phyloP scores from a whole-genome alignment of 2,888 invertebrate species.

The Athalia circularis region DNA sequence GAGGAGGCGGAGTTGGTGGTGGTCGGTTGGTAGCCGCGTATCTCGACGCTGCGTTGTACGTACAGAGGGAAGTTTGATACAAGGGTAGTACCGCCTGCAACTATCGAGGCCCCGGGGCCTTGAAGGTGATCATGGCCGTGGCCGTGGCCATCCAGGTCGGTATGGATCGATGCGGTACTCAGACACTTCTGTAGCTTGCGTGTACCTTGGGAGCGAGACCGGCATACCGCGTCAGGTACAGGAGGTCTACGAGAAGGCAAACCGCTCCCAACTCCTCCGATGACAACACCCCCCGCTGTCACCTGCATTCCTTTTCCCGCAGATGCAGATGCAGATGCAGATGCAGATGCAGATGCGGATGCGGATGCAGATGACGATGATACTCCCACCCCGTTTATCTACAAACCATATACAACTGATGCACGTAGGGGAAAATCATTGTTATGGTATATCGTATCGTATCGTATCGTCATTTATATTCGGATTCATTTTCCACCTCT shows the following conservation, averaged over 20 bases:
- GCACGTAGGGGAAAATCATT: conserved; percentile 44
- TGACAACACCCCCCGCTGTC: conserved; percentile 47
- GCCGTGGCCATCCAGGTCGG: conserved; percentile 79
- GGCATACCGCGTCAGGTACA: conserved; percentile 80
- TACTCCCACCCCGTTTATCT: conserved; percentile 88
- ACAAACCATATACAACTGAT: conserved; percentile 71
- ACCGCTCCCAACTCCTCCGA: conserved; percentile 52
- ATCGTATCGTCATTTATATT: too few relatives aligned
- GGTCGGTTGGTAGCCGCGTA: conserved; percentile 66
- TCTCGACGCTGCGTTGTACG: conserved; percentile 70
- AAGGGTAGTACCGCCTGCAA: conserved; percentile 54
- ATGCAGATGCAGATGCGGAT: too few relatives aligned
- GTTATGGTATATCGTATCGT: too few relatives aligned
- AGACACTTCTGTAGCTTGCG: conserved; percentile 94
- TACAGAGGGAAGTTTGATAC: conserved; percentile 65
- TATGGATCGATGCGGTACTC: conserved; percentile 88
- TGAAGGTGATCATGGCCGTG: conserved; percentile 66
- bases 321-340: conserved; percentile 27
- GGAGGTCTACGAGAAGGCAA: conserved; percentile 64
- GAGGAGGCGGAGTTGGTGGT: conserved; percentile 74
- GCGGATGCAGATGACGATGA: conserved; percentile 72
- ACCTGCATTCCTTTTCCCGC: conserved; percentile 46
- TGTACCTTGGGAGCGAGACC: conserved; percentile 97
- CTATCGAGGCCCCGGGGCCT: conserved; percentile 73
- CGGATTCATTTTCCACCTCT: too few relatives aligned